Evolutionary conservation across 2,888 invertebrate genomes (phyloP).

Genomic region (Chymomyza fuscimana): DNA sequence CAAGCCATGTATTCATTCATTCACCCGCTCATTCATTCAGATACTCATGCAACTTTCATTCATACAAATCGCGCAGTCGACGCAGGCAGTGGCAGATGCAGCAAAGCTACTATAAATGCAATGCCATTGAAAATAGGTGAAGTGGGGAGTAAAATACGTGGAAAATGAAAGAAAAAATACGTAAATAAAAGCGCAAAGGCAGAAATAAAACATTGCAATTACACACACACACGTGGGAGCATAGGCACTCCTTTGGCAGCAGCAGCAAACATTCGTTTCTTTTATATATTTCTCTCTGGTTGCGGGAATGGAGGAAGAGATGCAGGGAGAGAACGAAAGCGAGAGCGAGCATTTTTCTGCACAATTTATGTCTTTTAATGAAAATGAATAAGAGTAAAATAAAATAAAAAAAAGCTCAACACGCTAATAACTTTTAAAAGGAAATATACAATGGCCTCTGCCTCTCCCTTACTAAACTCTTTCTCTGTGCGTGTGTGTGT

Average conservation of each 20-base stretch:
- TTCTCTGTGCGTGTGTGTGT: conserved; percentile 18
- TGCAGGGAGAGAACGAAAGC: background rate
- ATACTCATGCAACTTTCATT: conserved; percentile 71
- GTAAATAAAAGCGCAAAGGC: conserved; percentile 72
- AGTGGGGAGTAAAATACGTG: conserved; percentile 26
- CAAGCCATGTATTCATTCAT: conserved; percentile 48
- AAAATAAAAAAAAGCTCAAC: conserved; percentile 48
- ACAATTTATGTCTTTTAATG: conserved; percentile 75
- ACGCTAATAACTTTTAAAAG: conserved; percentile 70
- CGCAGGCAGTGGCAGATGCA: conserved; percentile 16
- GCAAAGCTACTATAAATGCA: conserved; percentile 47
- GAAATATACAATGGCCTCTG: conserved; percentile 56
- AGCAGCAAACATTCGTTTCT: conserved; percentile 5
- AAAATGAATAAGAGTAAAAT: conserved; percentile 52
- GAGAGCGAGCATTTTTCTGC: conserved; percentile 62
- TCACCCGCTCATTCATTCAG: conserved; percentile 50
- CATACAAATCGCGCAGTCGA: conserved; percentile 50
- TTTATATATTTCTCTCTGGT: background rate
- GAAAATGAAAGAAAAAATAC: conserved; percentile 47
- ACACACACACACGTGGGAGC: conserved; percentile 22
- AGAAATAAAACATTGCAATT: conserved; percentile 58
- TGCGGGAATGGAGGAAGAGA: background rate
- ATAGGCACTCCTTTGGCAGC: conserved; percentile 51
- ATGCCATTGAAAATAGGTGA: conserved; percentile 39
- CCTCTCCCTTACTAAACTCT: conserved; percentile 6